Percentiles rank a stretch among this genome's conserved stretches.
These are phyloP conservation scores for Agrilus cyanescens DNA, from an alignment of 2,888 invertebrate species.

Conservation along the genomic window DNA sequence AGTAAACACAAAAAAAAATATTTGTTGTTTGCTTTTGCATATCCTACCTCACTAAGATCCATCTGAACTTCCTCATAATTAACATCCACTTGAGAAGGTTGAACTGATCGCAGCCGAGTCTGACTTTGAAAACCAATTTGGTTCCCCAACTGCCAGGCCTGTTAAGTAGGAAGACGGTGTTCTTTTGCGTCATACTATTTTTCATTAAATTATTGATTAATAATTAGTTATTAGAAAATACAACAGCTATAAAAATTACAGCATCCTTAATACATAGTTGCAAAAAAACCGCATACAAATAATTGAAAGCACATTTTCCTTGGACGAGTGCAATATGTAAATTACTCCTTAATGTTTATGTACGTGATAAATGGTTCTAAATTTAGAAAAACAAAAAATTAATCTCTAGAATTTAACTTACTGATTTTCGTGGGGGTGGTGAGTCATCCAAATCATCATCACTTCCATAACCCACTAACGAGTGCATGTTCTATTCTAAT, in stretches of 20 bases:
- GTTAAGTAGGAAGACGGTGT: conserved; percentile 26
- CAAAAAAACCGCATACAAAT: no score
- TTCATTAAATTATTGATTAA: conserved; percentile 22
- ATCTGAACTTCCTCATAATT: conserved; percentile 69
- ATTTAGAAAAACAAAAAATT: no score
- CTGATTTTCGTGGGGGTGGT: conserved; percentile 24
- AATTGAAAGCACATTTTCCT: no score
- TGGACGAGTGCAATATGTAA: no score
- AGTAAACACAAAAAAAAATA: not conserved
- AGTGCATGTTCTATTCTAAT: conserved; percentile 47
- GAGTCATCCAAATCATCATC: conserved; percentile 58
- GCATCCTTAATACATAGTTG: no score
- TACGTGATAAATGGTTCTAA: no score
- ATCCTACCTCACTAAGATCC: conserved; percentile 56
- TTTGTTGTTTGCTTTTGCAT: not conserved
- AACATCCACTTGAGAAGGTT: conserved; percentile 35
- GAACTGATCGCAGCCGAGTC: not conserved
- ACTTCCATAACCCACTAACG: conserved; percentile 64
- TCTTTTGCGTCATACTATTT: conserved; percentile 25
- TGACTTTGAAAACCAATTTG: not conserved
- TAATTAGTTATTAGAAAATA: conserved; percentile 4
- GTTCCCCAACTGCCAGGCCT: conserved; percentile 10
- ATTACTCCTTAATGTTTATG: no score
- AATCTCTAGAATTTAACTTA: conserved; percentile 13
- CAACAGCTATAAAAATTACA: not conserved